phyloP scores from a whole-genome alignment of 2,797 vertebrate genomes.

The Leptodactylus fallax region DNA sequence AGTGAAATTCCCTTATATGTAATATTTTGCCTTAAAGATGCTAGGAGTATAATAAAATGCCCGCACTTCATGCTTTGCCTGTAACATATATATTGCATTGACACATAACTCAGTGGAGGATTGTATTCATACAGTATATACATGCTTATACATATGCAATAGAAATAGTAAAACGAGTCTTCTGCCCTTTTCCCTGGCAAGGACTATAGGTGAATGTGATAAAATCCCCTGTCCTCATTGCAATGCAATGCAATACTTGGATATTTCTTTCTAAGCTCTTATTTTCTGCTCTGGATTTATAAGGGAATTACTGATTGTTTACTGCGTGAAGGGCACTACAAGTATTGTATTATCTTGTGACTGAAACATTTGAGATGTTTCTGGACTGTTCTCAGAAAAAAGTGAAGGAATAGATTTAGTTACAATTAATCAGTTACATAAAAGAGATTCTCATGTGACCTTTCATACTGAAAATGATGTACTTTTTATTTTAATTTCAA shows the following conservation, averaged over 20 bases:
- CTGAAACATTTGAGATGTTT: neutral
- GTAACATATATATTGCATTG: no score
- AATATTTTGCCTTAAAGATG: no score
- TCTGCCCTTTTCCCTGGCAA: neutral
- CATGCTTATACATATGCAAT: no score
- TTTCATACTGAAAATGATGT: neutral
- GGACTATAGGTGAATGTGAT: neutral
- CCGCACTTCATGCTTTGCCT: no score
- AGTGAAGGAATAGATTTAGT: neutral
- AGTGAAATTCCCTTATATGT: no score
- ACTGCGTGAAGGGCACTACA: neutral
- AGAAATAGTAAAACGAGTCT: neutral
- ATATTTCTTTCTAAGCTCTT: neutral
- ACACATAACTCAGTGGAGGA: no score
- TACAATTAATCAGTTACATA: neutral
- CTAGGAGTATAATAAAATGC: no score
- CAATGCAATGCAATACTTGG: neutral
- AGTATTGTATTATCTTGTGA: neutral
- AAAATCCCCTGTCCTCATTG: neutral
- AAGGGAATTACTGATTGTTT: neutral
- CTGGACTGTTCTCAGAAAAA: neutral
- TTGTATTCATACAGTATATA: no score
- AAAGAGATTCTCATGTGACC: neutral
- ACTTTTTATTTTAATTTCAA: neutral
- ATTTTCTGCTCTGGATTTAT: conserved; percentile 1